Evolutionary conservation across 2,888 invertebrate species (phyloP).

Genomic region (Timandra comae): DNA sequence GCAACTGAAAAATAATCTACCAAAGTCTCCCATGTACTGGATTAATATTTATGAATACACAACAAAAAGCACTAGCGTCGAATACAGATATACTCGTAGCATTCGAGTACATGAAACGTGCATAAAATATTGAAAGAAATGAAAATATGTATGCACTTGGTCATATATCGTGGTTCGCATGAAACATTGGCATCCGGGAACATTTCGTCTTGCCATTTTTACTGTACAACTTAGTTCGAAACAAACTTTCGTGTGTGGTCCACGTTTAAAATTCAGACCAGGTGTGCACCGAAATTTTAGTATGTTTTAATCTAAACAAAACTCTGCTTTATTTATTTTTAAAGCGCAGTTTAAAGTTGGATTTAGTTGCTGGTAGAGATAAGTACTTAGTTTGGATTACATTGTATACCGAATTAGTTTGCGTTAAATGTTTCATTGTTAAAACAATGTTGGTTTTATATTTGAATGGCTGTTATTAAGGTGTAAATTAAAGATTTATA

Average conservation of each 20-base stretch:
- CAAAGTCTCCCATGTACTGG: too few relatives aligned
- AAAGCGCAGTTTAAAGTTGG: background rate
- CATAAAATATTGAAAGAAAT: slow-evolving; percentile 25
- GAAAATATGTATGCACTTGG: slow-evolving; percentile 11
- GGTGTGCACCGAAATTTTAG: slow-evolving; percentile 40
- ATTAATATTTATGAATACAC: slow-evolving; percentile 14
- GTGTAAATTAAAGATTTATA: too few relatives aligned
- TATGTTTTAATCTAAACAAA: slow-evolving; percentile 8
- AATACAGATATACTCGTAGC: slow-evolving; percentile 7
- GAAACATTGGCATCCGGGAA: slow-evolving; percentile 29
- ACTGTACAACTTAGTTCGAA: slow-evolving; percentile 49
- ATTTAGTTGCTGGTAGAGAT: background rate
- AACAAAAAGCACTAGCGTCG: slow-evolving; percentile 4
- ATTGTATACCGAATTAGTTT: too few relatives aligned
- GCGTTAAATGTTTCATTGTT: too few relatives aligned
- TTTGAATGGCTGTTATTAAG: too few relatives aligned
- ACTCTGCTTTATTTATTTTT: background rate
- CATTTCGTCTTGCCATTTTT: slow-evolving; percentile 50
- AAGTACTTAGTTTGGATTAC: background rate
- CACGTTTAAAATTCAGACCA: slow-evolving; percentile 48
- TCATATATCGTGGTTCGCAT: slow-evolving; percentile 18
- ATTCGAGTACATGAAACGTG: slow-evolving; percentile 17
- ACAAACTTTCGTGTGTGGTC: slow-evolving; percentile 45
- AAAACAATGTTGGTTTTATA: too few relatives aligned
- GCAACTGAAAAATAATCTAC: too few relatives aligned